Evolutionary conservation across 1,140 invertebrate genomes (phyloP), one percentile per base, ranked within the genome.

Genomic region (Sarcophaga peregrina): DNA sequence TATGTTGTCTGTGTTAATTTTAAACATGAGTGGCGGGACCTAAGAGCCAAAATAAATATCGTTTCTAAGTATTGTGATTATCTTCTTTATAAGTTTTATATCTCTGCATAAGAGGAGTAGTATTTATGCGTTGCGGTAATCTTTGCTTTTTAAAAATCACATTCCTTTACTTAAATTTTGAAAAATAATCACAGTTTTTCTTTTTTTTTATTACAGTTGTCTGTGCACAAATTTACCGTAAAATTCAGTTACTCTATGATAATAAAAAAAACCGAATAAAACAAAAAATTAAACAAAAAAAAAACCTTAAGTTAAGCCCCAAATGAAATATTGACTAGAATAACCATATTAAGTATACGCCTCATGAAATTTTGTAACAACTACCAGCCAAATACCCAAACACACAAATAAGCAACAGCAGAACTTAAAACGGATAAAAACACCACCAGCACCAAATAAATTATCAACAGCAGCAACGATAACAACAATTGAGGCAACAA

Each of bases 281-380:
- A n/a, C 62, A 20, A 8, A 68, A 20, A 68, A 68, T 68, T n/a
- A n/a, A n/a, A 68, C 20, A 20, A 68, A 20, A 20, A 68, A 20
- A 20, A 7, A 62, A 62, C 5, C 54, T 20, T 3, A n/a, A 68
- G 62, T 25, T 68, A 68, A 68, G 58, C 17, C 58, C n/a, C 62
- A 68, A 68, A 68, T 68, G 62, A 68, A 68, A 68, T 68, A 68
- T 37, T 68, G 62, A 20, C 62, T 68, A 25, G 9, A 68, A 68
- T 68, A 68, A 68, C 62, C 62, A 68, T 68, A 68, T 68, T 68
- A 68, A 68, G 20, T 20, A 68, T 68, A 68, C 62, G 62, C 62
- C 62, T 68, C 62, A 68, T 68, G 62, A 68, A 68, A 68, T 68
- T 68, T 20, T 20, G 15, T 20, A 68, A 20, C 17, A 68, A 68